phyloP scores from a whole-genome alignment of 2,888 invertebrate species.

The Orchestes rusci region DNA sequence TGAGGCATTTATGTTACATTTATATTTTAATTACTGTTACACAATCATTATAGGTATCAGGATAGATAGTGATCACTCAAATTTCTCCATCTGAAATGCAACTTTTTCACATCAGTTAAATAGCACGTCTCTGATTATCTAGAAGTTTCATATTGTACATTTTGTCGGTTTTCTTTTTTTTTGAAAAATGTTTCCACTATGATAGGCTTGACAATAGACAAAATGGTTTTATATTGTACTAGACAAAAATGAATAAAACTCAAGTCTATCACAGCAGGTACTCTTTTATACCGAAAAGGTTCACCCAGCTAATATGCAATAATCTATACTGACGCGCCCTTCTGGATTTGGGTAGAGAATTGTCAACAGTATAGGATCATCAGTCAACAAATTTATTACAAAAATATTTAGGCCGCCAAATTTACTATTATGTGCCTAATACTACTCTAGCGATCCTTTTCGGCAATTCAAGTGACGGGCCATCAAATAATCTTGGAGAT shows the following conservation, averaged over 20 bases:
- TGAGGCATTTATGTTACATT: conserved; percentile 48
- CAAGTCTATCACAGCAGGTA: too few relatives aligned
- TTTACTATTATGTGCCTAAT: conserved; percentile 29
- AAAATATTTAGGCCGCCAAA: conserved; percentile 44
- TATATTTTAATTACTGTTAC: conserved; percentile 44
- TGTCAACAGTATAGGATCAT: too few relatives aligned
- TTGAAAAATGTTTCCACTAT: background rate
- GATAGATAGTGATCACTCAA: conserved; percentile 42
- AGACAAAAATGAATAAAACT: too few relatives aligned
- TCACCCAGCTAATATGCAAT: conserved; percentile 16
- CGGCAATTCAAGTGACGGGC: conserved; percentile 24
- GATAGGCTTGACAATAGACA: too few relatives aligned
- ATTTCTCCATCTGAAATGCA: conserved; percentile 33
- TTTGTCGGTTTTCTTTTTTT: conserved; percentile 9
- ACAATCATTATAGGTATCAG: conserved; percentile 41
- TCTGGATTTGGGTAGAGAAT: too few relatives aligned
- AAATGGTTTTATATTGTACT: too few relatives aligned
- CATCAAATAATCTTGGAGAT: conserved; percentile 34
- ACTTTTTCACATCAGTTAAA: conserved; percentile 19
- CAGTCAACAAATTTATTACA: conserved; percentile 41
- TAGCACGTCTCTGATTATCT: conserved; percentile 28
- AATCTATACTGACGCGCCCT: conserved; percentile 30
- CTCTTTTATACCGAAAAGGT: conserved; percentile 12
- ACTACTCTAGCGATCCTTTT: conserved; percentile 15
- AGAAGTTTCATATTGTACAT: conserved; percentile 20